These are phyloP conservation scores for Ochotona princeps DNA, from an alignment of 2,113 vertebrate genomes.

Conservation along the genomic window DNA sequence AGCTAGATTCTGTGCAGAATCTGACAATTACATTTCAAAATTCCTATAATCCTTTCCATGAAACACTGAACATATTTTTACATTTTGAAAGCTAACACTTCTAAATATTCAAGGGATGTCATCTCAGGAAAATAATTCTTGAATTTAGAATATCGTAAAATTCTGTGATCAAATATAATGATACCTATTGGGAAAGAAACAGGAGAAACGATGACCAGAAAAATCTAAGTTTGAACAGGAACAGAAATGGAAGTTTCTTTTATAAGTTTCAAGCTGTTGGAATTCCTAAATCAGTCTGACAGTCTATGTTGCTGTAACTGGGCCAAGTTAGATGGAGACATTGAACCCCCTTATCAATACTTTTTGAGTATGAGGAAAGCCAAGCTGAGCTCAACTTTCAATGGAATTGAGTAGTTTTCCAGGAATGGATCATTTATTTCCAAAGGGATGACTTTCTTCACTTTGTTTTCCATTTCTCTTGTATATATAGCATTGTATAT, in stretches of 20 bases:
- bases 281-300: not conserved
- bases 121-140: not conserved
- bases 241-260: not conserved
- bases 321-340: not conserved
- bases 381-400: not conserved
- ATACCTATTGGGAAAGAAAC: not conserved
- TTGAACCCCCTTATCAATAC: not conserved
- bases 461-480: not conserved
- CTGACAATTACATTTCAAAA: not conserved
- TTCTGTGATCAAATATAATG: not conserved
- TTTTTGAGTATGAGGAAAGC: not conserved
- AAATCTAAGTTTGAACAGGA: not conserved
- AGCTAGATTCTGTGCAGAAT: not conserved
- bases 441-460: not conserved
- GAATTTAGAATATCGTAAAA: not conserved
- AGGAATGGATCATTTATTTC: not conserved
- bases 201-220: not conserved
- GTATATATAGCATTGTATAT: too few relatives aligned
- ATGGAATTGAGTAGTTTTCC: not conserved
- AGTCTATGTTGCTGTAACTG: not conserved
- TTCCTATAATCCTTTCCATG: not conserved
- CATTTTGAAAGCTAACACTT: not conserved
- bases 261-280: not conserved
- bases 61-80: not conserved
- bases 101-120: not conserved